Base-by-base conservation (phyloP, 1,140 invertebrate species). In the Scaptodrosophila lebanonensis region DNA sequence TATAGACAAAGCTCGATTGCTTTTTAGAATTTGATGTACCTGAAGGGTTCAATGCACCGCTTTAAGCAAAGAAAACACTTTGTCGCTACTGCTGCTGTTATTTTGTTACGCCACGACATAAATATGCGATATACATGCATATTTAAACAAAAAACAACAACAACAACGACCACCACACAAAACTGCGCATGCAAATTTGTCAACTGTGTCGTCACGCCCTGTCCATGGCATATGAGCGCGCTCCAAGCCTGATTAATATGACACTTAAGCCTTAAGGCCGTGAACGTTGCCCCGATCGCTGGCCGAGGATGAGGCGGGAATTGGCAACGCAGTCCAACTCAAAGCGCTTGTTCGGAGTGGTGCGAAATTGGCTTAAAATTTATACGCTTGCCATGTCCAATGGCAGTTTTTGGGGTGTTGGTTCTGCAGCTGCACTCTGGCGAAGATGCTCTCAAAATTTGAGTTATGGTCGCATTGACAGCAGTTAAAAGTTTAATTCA, bases 231-330 rank as follows among this genome's bases (percentile, higher is more conserved):
- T 51, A 66, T 39, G 36, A n/a, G 52, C 60, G 52, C 39, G 71
- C 71, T 58, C 63, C 82, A 71, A 79, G 73, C 66, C 73, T 79
- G 73, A 79, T 79, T 79, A 79, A 79, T 79, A 82, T 79, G 73
- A 79, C 73, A 79, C 73, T 82, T 44, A 79, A 73, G n/a, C 65
- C 44, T 62, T 66, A 68, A 62, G 64, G 64, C 59, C 67, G 52
- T 63, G 35, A 69, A 56, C 69, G 58, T 67, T 58, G 66, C 57
- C 72, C 40, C 35, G 35, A 54, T 39, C 48, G 50, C 38, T n/a
- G n/a, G n/a, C n/a, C n/a, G n/a, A n/a, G n/a, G n/a, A n/a, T n/a
- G n/a, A n/a, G n/a, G n/a, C n/a, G n/a, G n/a, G 20, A 30, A 51
- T 32, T 13, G 30, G 40, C 49, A 39, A 50, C 40, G 44, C 16